Conservation (phyloP, 2,888 invertebrate species). For the Malacosoma neustria region DNA sequence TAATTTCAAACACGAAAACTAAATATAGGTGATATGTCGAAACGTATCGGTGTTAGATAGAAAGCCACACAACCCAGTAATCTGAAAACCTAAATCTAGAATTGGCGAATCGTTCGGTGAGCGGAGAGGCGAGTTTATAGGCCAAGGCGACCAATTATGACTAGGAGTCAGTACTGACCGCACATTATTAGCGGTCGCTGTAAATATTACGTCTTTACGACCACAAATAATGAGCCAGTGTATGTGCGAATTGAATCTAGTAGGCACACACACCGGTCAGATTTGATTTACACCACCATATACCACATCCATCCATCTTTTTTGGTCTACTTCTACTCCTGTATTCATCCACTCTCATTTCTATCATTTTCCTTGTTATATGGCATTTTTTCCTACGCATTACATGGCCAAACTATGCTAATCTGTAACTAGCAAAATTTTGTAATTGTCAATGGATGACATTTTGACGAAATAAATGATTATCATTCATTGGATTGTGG, state of each 20-base stretch:
- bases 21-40: slow-evolving; percentile 5
- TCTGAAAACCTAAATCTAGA: slow-evolving; percentile 73
- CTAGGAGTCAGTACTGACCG: slow-evolving; percentile 27
- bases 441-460: too few relatives aligned
- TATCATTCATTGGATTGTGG: too few relatives aligned
- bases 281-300: too few relatives aligned
- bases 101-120: slow-evolving; percentile 59
- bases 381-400: too few relatives aligned
- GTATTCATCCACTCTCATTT: too few relatives aligned
- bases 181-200: slow-evolving; percentile 19
- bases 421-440: too few relatives aligned
- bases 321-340: too few relatives aligned
- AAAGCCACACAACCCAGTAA: slow-evolving; percentile 60
- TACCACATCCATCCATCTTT: too few relatives aligned
- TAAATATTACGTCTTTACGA: slow-evolving; percentile 28
- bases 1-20: not conserved
- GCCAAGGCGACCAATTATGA: slow-evolving; percentile 64
- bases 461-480: too few relatives aligned
- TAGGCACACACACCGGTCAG: too few relatives aligned
- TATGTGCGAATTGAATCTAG: slow-evolving; percentile 10
- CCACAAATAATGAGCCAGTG: slow-evolving; percentile 18
- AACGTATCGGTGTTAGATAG: slow-evolving; percentile 17
- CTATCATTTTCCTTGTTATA: too few relatives aligned
- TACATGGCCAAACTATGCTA: too few relatives aligned
- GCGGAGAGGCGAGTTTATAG: slow-evolving; percentile 52